Conservation (phyloP, 2,888 invertebrate species). For the Rhagophthalmus giganteus region DNA sequence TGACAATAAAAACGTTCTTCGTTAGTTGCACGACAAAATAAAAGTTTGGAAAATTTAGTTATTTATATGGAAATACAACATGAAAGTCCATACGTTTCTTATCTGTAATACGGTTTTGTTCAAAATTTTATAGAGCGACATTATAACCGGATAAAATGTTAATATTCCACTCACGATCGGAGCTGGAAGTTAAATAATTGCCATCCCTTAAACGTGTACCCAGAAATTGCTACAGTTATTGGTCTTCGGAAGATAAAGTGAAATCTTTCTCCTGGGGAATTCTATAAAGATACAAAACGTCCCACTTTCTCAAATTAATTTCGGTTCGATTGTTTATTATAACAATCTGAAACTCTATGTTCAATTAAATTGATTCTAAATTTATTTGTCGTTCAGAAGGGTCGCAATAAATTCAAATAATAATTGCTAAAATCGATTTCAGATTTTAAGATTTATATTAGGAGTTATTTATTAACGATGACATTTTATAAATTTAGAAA, state of each 20-base stretch:
- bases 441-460: too few species aligned
- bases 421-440: too few species aligned
- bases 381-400: too few species aligned
- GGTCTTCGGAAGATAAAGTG: neutral
- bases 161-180: constrained; percentile 8
- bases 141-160: constrained; percentile 11
- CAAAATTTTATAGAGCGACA: constrained; percentile 6
- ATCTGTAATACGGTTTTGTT: constrained; percentile 7
- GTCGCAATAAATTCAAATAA: too few species aligned
- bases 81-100: constrained; percentile 11
- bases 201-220: neutral
- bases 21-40: constrained; percentile 12
- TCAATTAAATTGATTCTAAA: neutral
- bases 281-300: neutral
- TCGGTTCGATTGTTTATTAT: neutral
- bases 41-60: constrained; percentile 21
- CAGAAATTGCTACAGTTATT: neutral
- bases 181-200: neutral
- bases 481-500: too few species aligned
- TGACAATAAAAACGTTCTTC: constrained; percentile 7
- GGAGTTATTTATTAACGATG: too few species aligned
- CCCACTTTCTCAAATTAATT: neutral
- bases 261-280: neutral
- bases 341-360: neutral
- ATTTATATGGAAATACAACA: constrained; percentile 24